Evolutionary conservation across 2,888 invertebrate species (phyloP), one percentile per base, ranked within the genome.

Genomic region (Pristionchus maxplancki): DNA sequence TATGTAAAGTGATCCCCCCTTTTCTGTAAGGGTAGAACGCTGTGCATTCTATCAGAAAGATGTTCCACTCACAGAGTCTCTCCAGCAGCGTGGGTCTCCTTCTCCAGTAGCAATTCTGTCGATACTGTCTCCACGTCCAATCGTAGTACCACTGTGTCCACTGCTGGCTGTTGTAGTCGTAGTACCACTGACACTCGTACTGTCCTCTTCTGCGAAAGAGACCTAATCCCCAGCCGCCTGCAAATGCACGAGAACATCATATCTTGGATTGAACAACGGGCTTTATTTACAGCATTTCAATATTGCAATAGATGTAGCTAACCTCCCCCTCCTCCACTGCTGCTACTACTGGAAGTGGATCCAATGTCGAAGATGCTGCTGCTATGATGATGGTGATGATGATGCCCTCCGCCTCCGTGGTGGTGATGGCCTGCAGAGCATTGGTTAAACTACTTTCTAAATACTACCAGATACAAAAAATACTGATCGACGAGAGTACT

Each of bases 81-180:
- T 78, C 40, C 44, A 78, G 44, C n/a, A 78, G 78, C 1, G 31
- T 78, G 0, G 78, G 78, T 34, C 78, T n/a, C 44, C 44, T 24
- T 40, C 78, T 40, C 78, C 44, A 44, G 8, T 48, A 78, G 48
- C 78, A 78, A 17, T 78, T 78, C 44, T 78, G 78, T 78, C 78
- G 44, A 8, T 40, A 78, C 44, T 40, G 37, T 28, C 78, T 44
- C 78, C 78, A 78, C 1, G 78, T 78, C 78, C 78, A 78, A 78
- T 78, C 78, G 78, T 78, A 78, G 28, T 78, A 78, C 78, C 58
- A 58, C n/a, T 58, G 58, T n/a, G 58, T 58, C 58, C 58, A 58
- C 58, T 58, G 58, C n/a, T 58, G 58, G 1, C 24, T 58, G 58
- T 58, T 58, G n/a, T 58, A 58, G n/a, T 58, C 58, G 58, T 58